phyloP scores from a whole-genome alignment of 2,797 vertebrate species.

The Pseudocheirus occidentalis region DNA sequence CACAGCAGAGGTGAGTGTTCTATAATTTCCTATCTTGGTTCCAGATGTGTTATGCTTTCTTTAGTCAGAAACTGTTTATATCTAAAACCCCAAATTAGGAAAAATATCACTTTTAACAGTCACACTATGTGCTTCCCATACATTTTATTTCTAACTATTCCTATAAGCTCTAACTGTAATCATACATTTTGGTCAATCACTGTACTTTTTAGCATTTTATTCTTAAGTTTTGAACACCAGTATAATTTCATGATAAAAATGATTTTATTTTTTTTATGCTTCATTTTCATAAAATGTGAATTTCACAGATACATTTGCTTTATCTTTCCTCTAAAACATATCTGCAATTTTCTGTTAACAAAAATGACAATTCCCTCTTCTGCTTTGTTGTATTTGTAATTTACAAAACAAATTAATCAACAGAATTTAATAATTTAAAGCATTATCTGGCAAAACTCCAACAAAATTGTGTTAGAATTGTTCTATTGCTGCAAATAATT shows the following conservation, averaged over 20 bases:
- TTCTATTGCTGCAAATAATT: background rate
- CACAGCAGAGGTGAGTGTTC: background rate
- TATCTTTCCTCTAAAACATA: conserved; percentile 13
- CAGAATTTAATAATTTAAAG: background rate
- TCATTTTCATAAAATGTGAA: conserved; percentile 26
- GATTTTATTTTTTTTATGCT: conserved; percentile 4
- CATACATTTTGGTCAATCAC: background rate
- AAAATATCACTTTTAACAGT: background rate
- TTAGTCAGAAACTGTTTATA: background rate
- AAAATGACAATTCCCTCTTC: background rate
- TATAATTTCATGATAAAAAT: conserved; percentile 37
- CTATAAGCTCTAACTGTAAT: background rate
- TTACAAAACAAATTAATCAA: background rate
- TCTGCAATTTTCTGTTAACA: background rate
- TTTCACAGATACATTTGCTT: background rate
- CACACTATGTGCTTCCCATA: background rate
- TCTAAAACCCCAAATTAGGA: background rate
- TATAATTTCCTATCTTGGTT: background rate
- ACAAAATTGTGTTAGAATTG: background rate
- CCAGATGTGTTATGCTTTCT: background rate
- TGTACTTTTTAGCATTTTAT: background rate
- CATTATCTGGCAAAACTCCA: background rate
- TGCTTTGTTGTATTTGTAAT: background rate
- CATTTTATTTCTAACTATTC: background rate
- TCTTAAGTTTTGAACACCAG: conserved; percentile 53